These are phyloP conservation scores for Raja brachyura DNA, from an alignment of 2,113 vertebrate species.

Conservation along the genomic window DNA sequence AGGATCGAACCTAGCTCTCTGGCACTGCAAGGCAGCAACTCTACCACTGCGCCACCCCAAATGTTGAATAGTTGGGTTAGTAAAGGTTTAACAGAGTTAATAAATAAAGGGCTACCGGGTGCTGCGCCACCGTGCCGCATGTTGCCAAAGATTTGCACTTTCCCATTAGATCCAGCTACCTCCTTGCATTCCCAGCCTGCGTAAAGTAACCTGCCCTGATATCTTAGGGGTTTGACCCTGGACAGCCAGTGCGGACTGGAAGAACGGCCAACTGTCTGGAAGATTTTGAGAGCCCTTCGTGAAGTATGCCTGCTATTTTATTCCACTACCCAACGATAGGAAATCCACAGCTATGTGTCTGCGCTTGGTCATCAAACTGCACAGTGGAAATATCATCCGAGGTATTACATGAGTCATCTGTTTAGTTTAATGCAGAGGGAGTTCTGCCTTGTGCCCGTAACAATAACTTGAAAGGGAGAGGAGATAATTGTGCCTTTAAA, in stretches of 20 bases:
- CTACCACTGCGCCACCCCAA: no score
- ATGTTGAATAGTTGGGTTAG: no score
- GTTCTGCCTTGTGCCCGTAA: not conserved
- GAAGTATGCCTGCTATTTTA: conserved; percentile 13
- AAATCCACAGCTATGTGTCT: not conserved
- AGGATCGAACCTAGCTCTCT: no score
- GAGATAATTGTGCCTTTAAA: not conserved
- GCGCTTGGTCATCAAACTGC: not conserved
- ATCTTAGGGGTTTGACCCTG: not conserved
- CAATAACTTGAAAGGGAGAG: not conserved
- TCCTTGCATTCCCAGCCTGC: not conserved
- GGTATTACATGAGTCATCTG: not conserved
- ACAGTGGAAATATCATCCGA: not conserved
- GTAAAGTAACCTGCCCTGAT: not conserved
- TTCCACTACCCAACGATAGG: not conserved
- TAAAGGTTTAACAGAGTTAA: no score
- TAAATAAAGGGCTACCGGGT: no score
- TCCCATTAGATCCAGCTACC: not conserved
- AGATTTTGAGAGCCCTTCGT: not conserved
- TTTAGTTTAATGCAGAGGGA: not conserved
- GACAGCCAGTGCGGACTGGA: not conserved
- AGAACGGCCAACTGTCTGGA: not conserved
- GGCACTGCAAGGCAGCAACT: no score
- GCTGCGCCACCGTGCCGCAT: no score
- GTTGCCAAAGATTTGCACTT: not conserved